Conservation (phyloP, 2,888 invertebrate species). For the Diloba caeruleocephala region DNA sequence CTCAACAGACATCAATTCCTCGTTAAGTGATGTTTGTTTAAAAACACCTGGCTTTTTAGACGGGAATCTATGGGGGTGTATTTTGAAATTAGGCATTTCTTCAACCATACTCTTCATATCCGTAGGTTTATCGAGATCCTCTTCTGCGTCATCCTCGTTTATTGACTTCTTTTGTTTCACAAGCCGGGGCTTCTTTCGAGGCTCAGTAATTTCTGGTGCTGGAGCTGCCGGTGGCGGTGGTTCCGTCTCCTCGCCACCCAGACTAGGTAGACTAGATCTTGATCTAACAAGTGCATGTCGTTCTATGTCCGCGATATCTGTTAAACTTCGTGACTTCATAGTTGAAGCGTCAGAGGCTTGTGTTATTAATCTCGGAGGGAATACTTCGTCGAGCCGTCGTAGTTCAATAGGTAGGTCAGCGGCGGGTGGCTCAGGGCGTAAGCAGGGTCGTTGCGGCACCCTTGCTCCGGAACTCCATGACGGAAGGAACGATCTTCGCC, state of each 20-base stretch:
- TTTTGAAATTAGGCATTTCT: constrained; percentile 91
- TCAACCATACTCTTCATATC: constrained; percentile 92
- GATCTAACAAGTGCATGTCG: constrained; percentile 92
- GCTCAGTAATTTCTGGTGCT: constrained; percentile 78
- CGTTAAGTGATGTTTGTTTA: constrained; percentile 96
- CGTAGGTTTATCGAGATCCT: constrained; percentile 90
- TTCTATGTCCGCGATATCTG: constrained; percentile 94
- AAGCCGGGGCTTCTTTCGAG: constrained; percentile 91
- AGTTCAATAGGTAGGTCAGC: constrained; percentile 97
- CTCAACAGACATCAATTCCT: constrained; percentile 96
- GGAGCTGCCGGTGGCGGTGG: constrained; percentile 67
- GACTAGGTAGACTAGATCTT: constrained; percentile 93
- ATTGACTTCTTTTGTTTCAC: constrained; percentile 96
- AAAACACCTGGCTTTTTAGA: constrained; percentile 90
- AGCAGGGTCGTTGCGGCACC: constrained; percentile 81
- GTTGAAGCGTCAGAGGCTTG: constrained; percentile 89
- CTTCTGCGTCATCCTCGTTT: constrained; percentile 92
- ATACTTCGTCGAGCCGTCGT: constrained; percentile 91
- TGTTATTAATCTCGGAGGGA: constrained; percentile 83
- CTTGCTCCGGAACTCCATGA: constrained; percentile 91
- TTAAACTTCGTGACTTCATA: constrained; percentile 95
- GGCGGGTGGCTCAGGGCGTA: constrained; percentile 93
- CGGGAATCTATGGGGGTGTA: constrained; percentile 80
- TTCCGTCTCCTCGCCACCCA: constrained; percentile 83
- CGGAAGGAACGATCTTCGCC: constrained; percentile 93